Conservation (phyloP, 2,888 invertebrate species). For the Schizaphis graminum region DNA sequence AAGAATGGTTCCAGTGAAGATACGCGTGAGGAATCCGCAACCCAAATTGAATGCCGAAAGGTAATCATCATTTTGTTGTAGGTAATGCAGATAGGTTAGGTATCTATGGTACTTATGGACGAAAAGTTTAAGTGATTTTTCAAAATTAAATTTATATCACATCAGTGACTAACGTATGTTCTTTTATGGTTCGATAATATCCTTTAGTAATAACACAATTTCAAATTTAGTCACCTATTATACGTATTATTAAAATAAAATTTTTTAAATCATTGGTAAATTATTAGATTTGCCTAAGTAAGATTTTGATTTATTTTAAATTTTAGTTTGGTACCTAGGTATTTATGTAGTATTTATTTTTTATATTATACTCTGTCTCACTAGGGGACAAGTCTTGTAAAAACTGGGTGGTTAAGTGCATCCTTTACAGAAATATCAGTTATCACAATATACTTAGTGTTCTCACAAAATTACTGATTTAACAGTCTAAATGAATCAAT, state of each 20-base stretch:
- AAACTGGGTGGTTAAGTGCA: not conserved
- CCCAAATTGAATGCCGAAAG: conserved; percentile 79
- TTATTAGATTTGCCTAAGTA: not conserved
- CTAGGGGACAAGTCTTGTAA: not conserved
- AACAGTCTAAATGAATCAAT: not conserved
- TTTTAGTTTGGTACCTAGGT: not conserved
- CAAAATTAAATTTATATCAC: no score
- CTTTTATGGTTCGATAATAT: not conserved
- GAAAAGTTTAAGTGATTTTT: not conserved
- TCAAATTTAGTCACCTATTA: not conserved
- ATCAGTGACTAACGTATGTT: not conserved
- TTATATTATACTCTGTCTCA: not conserved
- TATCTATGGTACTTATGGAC: not conserved
- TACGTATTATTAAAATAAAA: not conserved
- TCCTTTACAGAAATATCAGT: not conserved
- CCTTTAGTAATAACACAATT: not conserved
- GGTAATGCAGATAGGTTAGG: not conserved
- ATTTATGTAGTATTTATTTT: not conserved
- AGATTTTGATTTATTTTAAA: not conserved
- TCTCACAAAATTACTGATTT: not conserved
- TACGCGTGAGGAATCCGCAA: conserved; percentile 77
- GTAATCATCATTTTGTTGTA: conserved; percentile 26
- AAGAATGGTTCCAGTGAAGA: conserved; percentile 70
- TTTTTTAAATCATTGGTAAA: not conserved
- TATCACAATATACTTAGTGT: not conserved